Evolutionary conservation across 64 coral and sea anemone genomes (phyloP), one percentile per base, ranked within the genome.

Genomic region (Actinia equina): DNA sequence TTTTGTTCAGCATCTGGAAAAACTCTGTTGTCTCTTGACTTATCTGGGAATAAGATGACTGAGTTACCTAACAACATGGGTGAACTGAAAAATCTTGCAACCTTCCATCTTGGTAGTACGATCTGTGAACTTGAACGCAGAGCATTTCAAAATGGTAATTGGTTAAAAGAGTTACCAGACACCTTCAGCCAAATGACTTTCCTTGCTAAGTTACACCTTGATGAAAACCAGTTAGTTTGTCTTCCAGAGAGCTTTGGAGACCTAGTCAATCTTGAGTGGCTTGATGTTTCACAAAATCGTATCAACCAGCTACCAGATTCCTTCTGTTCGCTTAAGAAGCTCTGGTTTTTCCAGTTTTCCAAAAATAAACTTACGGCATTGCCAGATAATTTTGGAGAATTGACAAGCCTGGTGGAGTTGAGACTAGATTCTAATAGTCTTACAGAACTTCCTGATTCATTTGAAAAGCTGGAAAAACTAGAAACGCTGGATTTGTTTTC

Each of bases 121-220:
- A 98, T 98, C 57, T 88, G 83, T 88, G 96, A 98, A 82, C 83
- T 98, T 59, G 96, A 98, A 41, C 91, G 96, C 59, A 94, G 91
- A 85, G 83, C 93, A 87, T 98, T 98, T 83, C 96, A 98, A 63
- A 98, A 98, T 95, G 96, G 96, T 42, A 98, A 98, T 64, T 95
- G 96, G 90, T 84, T 98, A n/a, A n/a, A 44, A 4, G 65, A 82
- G 17, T 79, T 98, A 52, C 96, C 96, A 15, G 78, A 90, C 52
- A 93, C 49, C 16, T 95, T 98, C 93, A 91, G 90, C 61, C 79
- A 89, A 76, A 92, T 98, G 88, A 52, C 71, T 6, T 89, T 85
- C 12, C 83, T 98, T 7, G 60, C 71, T 10, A 98, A 98, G 67
- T 52, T 98, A 15, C 82, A 98, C 44, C 87, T 98, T 59, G 96